Conservation (phyloP, 1,140 invertebrate genomes). For the Aphelinus certus region DNA sequence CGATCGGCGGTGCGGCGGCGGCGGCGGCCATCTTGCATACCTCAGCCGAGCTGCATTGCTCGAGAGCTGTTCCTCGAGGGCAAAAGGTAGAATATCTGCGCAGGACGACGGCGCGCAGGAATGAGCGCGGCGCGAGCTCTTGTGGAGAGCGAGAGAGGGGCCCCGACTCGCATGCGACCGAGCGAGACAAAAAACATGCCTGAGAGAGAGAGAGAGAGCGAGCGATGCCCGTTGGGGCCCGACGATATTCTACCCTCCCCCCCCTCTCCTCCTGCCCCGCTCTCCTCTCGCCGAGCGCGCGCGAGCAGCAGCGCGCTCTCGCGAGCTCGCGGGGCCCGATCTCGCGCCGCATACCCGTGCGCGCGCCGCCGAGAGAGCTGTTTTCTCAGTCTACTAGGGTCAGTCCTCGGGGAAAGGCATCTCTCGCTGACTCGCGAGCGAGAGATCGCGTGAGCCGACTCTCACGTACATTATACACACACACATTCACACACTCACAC, state of each 20-base stretch:
- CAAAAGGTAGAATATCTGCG: conserved; percentile 67
- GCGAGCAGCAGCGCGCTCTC: not conserved
- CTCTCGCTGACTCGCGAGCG: conserved; percentile 41
- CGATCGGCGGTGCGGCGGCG: conserved; percentile 5
- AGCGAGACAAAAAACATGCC: conserved; percentile 38
- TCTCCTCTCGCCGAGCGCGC: conserved; percentile 17
- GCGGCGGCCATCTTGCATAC: conserved; percentile 66
- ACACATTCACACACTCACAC: conserved; percentile 17
- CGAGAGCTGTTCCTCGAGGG: conserved; percentile 62
- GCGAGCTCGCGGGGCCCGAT: not conserved
- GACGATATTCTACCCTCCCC: conserved; percentile 54
- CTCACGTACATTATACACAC: conserved; percentile 17
- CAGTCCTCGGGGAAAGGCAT: conserved; percentile 58
- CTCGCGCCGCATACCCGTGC: conserved; percentile 44
- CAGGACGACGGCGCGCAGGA: conserved; percentile 52
- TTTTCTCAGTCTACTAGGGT: conserved; percentile 61
- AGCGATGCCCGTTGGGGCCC: conserved; percentile 49
- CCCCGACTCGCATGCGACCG: conserved; percentile 8
- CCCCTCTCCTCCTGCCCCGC: conserved; percentile 5
- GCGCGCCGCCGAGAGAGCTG: conserved; percentile 25
- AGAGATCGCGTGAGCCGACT: conserved; percentile 38
- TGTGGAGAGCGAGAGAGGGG: not conserved
- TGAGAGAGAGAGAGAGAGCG: conserved; percentile 20
- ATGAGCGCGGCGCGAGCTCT: conserved; percentile 43
- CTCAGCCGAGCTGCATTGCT: conserved; percentile 66